Percentiles rank a stretch among this genome's conserved stretches.
Conservation (phyloP, 1,140 invertebrate species). For the Aphidius ervi region DNA sequence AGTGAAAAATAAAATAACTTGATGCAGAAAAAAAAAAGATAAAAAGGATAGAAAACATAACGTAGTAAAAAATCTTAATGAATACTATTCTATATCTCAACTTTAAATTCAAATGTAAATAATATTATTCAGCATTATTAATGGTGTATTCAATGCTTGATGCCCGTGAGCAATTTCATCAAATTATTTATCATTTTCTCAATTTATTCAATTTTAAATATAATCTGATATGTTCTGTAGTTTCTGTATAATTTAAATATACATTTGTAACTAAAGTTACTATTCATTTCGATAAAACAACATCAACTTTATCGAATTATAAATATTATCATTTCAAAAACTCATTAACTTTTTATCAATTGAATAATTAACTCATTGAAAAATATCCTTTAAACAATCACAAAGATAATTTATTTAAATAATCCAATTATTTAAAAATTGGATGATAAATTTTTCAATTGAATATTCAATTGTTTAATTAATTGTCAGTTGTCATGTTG, state of each 20-base stretch:
- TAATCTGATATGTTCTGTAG: no score
- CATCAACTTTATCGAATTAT: no score
- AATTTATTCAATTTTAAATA: no score
- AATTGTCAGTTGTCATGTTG: no score
- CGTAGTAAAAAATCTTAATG: slow-evolving; percentile 6
- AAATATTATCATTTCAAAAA: no score
- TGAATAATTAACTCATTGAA: no score
- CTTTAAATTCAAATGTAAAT: slow-evolving; percentile 13
- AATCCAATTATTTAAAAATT: slow-evolving; percentile 2
- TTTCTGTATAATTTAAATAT: no score
- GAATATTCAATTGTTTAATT: slow-evolving; percentile 1
- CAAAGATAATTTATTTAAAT: not conserved
- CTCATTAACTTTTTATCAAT: no score
- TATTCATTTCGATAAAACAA: no score
- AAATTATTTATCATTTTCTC: not conserved
- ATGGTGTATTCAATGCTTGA: slow-evolving; percentile 5
- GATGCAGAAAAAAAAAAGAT: slow-evolving; percentile 1
- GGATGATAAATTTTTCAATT: not conserved
- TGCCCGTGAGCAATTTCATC: slow-evolving; percentile 18
- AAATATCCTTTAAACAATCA: no score
- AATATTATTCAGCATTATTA: slow-evolving; percentile 19
- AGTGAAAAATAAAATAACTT: slow-evolving; percentile 2
- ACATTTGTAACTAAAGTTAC: no score
- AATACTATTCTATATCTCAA: slow-evolving; percentile 13
- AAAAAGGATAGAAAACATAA: not conserved